These are phyloP conservation scores for Rutpela maculata DNA, from an alignment of 2,888 invertebrate species.

Conservation along the genomic window DNA sequence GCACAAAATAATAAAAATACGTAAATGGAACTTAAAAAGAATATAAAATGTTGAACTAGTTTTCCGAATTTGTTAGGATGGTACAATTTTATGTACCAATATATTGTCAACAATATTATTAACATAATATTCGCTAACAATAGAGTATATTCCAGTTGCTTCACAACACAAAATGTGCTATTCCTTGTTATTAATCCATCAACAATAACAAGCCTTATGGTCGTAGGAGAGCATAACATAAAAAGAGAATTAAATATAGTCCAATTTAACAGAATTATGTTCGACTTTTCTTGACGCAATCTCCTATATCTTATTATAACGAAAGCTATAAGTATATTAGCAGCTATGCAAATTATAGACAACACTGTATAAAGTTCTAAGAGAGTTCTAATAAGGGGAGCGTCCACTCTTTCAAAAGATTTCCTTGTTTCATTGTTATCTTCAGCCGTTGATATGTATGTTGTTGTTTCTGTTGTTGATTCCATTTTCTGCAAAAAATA, in stretches of 20 bases:
- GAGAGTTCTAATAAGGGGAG: conserved; percentile 22
- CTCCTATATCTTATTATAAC: conserved; percentile 49
- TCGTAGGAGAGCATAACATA: conserved; percentile 40
- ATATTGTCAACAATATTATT: conserved; percentile 42
- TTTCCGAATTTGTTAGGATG: conserved; percentile 34
- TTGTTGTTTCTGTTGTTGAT: not conserved
- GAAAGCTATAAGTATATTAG: conserved; percentile 46
- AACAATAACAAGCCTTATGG: conserved; percentile 28
- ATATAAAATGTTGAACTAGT: conserved; percentile 38
- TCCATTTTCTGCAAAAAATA: conserved; percentile 27
- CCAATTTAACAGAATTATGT: conserved; percentile 50
- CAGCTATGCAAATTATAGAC: conserved; percentile 42
- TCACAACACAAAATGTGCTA: conserved; percentile 37
- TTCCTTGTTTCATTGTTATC: not conserved
- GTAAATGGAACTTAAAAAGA: conserved; percentile 35
- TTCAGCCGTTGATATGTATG: not conserved
- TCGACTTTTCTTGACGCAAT: conserved; percentile 48
- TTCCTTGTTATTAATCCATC: not conserved
- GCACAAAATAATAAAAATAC: conserved; percentile 27
- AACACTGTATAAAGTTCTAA: conserved; percentile 48
- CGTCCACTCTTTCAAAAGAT: not conserved
- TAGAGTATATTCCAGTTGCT: conserved; percentile 41
- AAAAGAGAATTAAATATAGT: conserved; percentile 45
- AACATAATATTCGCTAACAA: conserved; percentile 39
- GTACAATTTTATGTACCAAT: conserved; percentile 50